Evolutionary conservation across 2,797 vertebrate species (phyloP), one percentile per base, ranked within the genome.

Genomic region (Margarornis squamiger): DNA sequence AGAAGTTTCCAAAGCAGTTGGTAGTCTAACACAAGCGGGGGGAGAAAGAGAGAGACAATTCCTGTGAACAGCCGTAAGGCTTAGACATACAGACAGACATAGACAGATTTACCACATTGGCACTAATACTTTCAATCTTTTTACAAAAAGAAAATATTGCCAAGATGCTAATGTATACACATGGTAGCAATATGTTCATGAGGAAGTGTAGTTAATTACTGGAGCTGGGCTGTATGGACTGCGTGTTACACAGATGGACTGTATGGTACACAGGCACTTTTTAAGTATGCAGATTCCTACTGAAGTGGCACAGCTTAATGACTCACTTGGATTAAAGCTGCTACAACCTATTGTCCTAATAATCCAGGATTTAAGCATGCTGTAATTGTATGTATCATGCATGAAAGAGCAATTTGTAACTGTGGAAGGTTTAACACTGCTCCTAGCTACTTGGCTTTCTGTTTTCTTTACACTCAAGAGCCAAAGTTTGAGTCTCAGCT

Each of bases 141-240:
- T 86, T 76, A 76, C 74, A 94, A 92, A 96, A 96, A 79, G 82
- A 95, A 94, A 96, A 95, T 96, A 94, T 95, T 97, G 96, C 95
- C 96, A 97, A 96, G 74, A 95, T 95, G 90, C 96, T 95, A 96
- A 96, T 96, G 55, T 76, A 95, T 88, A 88, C 95, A 96, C 94
- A 94, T 97, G 96, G 94, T 85, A 95, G 80, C 96, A 97, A 96
- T 97, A 95, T 96, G 94, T 87, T 97, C 89, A 32, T 26, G 71
- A 90, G 80, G 90, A 97, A 95, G 32, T 71, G 92, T 71, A 88
- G 95, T 80, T 96, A 97, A 97, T 96, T 97, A 86, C 88, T 93
- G 74, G 78, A 94, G 86, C 86, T 79, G 49, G 67, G 63, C 80
- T 95, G 86, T 71, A 39, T 67, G 92, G 83, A 90, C 94, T 92